These are phyloP conservation scores for Gasteruption jaculator DNA, from an alignment of 2,888 invertebrate species.

Conservation along the genomic window DNA sequence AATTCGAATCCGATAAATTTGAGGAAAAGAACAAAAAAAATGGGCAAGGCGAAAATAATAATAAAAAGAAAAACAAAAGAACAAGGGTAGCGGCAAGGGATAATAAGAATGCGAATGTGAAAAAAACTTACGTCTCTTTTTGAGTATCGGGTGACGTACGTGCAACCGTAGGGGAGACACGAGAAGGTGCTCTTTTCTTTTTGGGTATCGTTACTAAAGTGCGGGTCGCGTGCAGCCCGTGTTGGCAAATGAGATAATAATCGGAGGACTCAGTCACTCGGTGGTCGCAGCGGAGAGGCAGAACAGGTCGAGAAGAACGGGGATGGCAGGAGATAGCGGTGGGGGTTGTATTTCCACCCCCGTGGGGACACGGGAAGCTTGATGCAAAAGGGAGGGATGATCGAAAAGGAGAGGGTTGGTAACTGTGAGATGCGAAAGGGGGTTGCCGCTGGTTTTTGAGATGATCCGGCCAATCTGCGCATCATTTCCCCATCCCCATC, in stretches of 20 bases:
- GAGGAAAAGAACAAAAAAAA: too few species aligned
- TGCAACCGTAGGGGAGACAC: too few species aligned
- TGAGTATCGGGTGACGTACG: too few species aligned
- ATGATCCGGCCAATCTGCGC: constrained; percentile 54
- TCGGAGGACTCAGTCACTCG: constrained; percentile 42
- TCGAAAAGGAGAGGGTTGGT: constrained; percentile 20
- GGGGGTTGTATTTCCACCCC: constrained; percentile 38
- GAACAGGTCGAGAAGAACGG: too few species aligned
- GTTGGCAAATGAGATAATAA: constrained; percentile 50
- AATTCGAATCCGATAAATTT: too few species aligned
- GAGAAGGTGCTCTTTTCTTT: too few species aligned
- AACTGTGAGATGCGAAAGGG: constrained; percentile 13
- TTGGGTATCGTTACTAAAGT: too few species aligned
- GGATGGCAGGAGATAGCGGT: constrained; percentile 31
- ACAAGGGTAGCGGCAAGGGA: too few species aligned
- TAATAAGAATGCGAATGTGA: too few species aligned
- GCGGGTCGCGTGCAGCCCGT: constrained; percentile 33
- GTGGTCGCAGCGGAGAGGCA: constrained; percentile 28
- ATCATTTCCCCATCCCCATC: constrained; percentile 45
- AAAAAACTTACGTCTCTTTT: too few species aligned
- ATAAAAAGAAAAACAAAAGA: too few species aligned
- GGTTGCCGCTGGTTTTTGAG: constrained; percentile 47
- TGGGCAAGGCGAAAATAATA: too few species aligned
- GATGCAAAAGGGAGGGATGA: constrained; percentile 13
- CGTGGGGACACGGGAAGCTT: constrained; percentile 24